Evolutionary conservation across 2,888 invertebrate genomes (phyloP).

Genomic region (Drosophila parthenogenetica): DNA sequence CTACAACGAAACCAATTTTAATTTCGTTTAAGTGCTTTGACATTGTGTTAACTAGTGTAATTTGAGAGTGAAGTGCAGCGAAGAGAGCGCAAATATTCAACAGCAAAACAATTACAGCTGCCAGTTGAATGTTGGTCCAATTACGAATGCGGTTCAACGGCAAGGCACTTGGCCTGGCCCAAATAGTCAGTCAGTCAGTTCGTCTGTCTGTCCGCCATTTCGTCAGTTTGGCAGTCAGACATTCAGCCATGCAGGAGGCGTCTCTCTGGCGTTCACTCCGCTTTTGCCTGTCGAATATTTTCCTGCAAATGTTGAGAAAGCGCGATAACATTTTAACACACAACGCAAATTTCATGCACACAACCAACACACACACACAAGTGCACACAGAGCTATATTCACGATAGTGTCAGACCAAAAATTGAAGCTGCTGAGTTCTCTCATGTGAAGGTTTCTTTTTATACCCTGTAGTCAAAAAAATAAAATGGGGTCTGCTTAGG

Average conservation of each 20-base stretch:
- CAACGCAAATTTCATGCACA: slow-evolving; percentile 64
- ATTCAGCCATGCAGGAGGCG: slow-evolving; percentile 24
- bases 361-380: slow-evolving; percentile 19
- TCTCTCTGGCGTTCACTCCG: slow-evolving; percentile 14
- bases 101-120: slow-evolving; percentile 73
- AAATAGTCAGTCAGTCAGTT: slow-evolving; percentile 14
- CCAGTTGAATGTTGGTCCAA: slow-evolving; percentile 66
- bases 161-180: slow-evolving; percentile 34
- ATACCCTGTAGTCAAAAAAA: not conserved
- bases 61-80: slow-evolving; percentile 29
- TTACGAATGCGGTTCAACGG: slow-evolving; percentile 55
- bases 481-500: too few species aligned
- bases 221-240: not conserved
- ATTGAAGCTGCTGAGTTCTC: slow-evolving; percentile 32
- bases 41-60: slow-evolving; percentile 22
- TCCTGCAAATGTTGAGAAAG: slow-evolving; percentile 65
- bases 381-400: not conserved
- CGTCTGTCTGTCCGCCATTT: slow-evolving; percentile 1
- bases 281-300: slow-evolving; percentile 65
- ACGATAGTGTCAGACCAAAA: slow-evolving; percentile 34
- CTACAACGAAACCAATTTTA: not conserved
- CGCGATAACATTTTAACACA: slow-evolving; percentile 79
- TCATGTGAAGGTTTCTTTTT: slow-evolving; percentile 40
- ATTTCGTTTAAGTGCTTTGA: not conserved
- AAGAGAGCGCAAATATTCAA: slow-evolving; percentile 56